Evolutionary conservation across 2,113 vertebrate genomes (phyloP), one percentile per base, ranked within the genome.

Genomic region (Syrrhaptes paradoxus): DNA sequence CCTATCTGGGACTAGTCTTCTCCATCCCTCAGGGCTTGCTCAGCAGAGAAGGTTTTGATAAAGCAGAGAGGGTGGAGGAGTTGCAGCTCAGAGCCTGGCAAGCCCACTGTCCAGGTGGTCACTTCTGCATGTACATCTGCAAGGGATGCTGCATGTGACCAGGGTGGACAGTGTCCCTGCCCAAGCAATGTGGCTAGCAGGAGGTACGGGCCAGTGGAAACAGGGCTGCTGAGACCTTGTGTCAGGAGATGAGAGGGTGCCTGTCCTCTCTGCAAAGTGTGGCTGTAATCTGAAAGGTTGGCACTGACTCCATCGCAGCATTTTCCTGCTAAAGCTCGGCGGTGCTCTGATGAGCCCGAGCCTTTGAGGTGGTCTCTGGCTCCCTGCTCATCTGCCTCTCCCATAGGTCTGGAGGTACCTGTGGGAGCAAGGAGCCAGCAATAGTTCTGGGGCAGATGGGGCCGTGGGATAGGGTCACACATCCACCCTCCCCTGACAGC

Each of bases 1-100:
- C 67, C 63, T 93, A 91, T 71, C 73, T 70, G 75, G 85, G 58
- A 85, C 71, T 93, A 73, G 55, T 38, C 41, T 81, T 55, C 59
- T 96, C 46, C 58, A 65, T 86, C 88, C 80, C 79, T 73, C 71
- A 45, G 92, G 92, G 91, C 73, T 90, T 10, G 11, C 68, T 59
- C 21, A 87, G 80, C 79, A 73, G 96, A 86, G 91, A 91, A 96
- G 55, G 82, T 95, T 96, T 97, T 97, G 96, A 97, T 95, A 96
- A 97, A 96, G 84, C 63, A 52, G 55, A 52, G 55, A 91, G 81
- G 13, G 29, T 57, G 76, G 79, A 83, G 76, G 46, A 92, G 45
- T 41, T 72, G 70, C 49, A 65, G 83, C 62, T 73, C 65, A 72
- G 95, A 93, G 83, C 67, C 85, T 62, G 75, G 61, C 73, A 68